Evolutionary conservation across 2,888 invertebrate genomes (phyloP), one percentile per base, ranked within the genome.

Genomic region (Micoletzkya japonica): DNA sequence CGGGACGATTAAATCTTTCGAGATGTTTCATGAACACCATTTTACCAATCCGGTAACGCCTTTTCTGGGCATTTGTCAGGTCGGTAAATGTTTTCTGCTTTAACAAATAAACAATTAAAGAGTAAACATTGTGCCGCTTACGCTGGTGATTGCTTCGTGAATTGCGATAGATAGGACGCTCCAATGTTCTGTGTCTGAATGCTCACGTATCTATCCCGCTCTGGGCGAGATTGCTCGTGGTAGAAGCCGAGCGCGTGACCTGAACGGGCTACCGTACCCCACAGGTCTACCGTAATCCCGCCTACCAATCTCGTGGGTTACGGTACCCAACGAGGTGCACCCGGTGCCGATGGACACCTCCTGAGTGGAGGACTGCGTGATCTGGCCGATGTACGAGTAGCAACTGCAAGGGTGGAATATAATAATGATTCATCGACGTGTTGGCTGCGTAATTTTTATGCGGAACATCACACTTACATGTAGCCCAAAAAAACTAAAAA

Each of bases 211-310:
- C 72, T 56, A 70, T 84, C 82, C 24, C 84, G 71, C 70, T 84
- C 84, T 14, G 72, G 80, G 0, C 84, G 77, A 50, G 80, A 73
- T 61, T 84, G 84, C 58, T 82, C 85, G 70, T 84, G 84, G 72
- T 80, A 83, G 64, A 81, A 80, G 6, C 84, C 84, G 4, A 84
- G 77, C 4, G 83, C 78, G 70, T 84, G 84, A 1, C 84, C 81
- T 81, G 59, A 59, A 76, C 2, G 20, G 50, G 37, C 37, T 49
- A n/a, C 20, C 14, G 26, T n/a, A 39, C 44, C 20, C 39, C 7
- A 4, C 20, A 20, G 20, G 4, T 28, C 28, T 4, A 56, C 30
- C 28, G 56, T 56, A 57, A 57, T 57, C 2, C n/a, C 7, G 2
- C 60, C 50, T 54, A 80, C 81, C 82, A 54, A 85, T 82, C 73